These are phyloP conservation scores for Cephus pygmeus DNA, from an alignment of 2,888 invertebrate species.

Conservation along the genomic window DNA sequence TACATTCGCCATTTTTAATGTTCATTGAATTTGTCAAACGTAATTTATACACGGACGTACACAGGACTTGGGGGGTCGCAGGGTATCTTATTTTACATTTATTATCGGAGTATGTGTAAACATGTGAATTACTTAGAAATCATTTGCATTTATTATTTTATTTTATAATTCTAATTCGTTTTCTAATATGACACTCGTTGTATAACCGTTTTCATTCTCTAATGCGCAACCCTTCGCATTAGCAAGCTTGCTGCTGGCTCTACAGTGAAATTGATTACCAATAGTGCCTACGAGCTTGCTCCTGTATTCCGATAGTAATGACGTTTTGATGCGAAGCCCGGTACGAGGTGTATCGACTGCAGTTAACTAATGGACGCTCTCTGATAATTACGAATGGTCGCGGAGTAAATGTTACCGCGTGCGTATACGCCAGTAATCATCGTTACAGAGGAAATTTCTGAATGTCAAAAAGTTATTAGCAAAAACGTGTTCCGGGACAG, in stretches of 20 bases:
- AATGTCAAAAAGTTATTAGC: constrained; percentile 27
- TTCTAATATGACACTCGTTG: background rate
- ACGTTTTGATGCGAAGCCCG: constrained; percentile 63
- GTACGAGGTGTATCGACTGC: constrained; percentile 59
- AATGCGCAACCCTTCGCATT: constrained; percentile 53
- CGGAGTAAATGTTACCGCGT: constrained; percentile 58
- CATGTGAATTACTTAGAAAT: background rate
- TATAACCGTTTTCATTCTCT: constrained; percentile 33
- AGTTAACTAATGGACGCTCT: constrained; percentile 65
- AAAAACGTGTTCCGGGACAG: background rate
- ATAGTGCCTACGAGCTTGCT: constrained; percentile 47
- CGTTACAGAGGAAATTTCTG: constrained; percentile 42
- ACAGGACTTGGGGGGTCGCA: background rate
- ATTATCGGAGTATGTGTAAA: background rate
- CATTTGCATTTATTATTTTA: background rate
- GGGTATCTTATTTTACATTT: background rate
- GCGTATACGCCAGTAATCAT: constrained; percentile 60
- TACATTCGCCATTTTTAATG: constrained; percentile 28
- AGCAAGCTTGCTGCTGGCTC: constrained; percentile 45
- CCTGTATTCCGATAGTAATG: constrained; percentile 54
- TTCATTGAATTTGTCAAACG: constrained; percentile 53
- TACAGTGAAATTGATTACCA: constrained; percentile 62
- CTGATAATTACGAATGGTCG: constrained; percentile 63
- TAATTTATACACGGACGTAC: constrained; percentile 38
- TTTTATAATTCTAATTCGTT: background rate